Conservation (phyloP, 2,113 vertebrate genomes). For the Martes martes region DNA sequence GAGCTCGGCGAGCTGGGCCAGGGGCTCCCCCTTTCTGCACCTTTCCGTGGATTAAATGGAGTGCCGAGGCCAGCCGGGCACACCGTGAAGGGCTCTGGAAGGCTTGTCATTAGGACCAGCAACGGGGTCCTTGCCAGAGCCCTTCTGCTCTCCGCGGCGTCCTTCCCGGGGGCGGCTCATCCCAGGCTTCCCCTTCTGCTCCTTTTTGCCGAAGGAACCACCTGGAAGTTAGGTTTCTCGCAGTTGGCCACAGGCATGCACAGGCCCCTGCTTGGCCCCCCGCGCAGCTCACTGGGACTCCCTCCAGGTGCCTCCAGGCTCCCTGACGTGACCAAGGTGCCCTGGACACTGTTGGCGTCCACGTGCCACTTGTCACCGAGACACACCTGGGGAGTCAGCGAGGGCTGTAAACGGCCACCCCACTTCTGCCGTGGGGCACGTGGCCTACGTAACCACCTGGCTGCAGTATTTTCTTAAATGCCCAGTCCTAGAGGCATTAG, state of each 20-base stretch:
- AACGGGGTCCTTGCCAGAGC: not conserved
- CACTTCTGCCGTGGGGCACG: not conserved
- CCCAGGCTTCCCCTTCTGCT: not conserved
- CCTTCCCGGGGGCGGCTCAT: not conserved
- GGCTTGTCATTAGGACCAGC: not conserved
- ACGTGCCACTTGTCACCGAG: not conserved
- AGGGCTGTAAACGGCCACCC: not conserved
- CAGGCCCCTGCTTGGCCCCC: not conserved
- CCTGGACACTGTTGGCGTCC: not conserved
- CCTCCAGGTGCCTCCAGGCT: not conserved
- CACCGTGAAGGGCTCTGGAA: not conserved
- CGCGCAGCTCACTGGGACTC: rapidly evolving
- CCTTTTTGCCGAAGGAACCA: not conserved
- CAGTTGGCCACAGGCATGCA: not conserved
- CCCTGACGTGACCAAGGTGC: not conserved
- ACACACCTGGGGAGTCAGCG: too few relatives aligned
- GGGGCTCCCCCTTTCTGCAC: rapidly evolving
- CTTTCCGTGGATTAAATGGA: not conserved
- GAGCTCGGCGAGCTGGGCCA: not conserved
- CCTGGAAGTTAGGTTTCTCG: not conserved
- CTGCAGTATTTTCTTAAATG: not conserved
- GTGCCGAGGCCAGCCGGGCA: too few relatives aligned
- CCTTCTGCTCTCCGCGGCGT: not conserved
- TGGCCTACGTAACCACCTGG: too few relatives aligned
- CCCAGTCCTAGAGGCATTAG: not conserved